Evolutionary conservation across 2,888 invertebrate species (phyloP).

Genomic region (Erpobdella octoculata): DNA sequence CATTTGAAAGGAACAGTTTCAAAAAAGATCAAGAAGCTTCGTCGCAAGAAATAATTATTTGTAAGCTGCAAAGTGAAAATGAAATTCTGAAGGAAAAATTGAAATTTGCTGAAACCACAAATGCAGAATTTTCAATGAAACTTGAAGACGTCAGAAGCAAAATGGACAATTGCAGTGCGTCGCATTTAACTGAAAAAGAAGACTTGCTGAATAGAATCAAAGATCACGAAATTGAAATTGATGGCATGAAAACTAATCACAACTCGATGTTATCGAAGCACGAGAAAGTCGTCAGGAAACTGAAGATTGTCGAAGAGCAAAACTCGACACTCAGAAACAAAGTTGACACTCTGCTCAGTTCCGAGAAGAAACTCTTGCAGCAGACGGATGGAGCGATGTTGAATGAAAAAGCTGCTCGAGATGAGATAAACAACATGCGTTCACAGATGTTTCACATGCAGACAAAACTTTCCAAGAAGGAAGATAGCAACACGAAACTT

Average conservation of each 20-base stretch:
- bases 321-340: not conserved
- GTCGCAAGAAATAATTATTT: not conserved
- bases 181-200: not conserved
- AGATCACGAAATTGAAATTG: not conserved
- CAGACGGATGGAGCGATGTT: not conserved
- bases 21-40: not conserved
- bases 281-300: not conserved
- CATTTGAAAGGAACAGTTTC: not conserved
- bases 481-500: not conserved
- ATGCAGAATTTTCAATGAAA: not conserved
- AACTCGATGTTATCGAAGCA: not conserved
- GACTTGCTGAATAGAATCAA: not conserved
- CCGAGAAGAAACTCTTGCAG: not conserved
- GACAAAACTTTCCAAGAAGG: not conserved
- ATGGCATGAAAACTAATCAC: not conserved
- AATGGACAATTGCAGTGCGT: not conserved
- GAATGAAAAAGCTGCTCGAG: not conserved
- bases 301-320: not conserved
- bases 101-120: not conserved
- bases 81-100: slow-evolving; percentile 4
- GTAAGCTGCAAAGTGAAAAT: not conserved
- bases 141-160: not conserved
- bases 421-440: not conserved
- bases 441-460: not conserved
- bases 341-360: not conserved